Base-by-base conservation (phyloP, 2,113 vertebrate genomes). In the Candoia aspera region DNA sequence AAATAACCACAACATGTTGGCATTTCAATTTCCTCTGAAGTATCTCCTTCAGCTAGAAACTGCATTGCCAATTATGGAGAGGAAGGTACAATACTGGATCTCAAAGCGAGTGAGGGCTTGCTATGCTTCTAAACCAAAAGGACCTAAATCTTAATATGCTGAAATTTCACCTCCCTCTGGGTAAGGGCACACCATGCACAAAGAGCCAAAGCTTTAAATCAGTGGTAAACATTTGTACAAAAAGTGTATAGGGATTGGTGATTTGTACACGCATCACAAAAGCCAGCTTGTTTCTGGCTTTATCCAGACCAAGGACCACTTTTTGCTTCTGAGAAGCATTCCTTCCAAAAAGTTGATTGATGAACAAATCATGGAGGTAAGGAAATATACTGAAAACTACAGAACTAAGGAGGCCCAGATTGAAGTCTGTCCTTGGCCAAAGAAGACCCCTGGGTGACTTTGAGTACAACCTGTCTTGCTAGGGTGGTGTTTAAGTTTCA, bases 1-100 rank as follows among this genome's bases (percentile, higher is more conserved):
- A 87, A 87, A 87, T 87, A 87, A 55, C 60, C n/a, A 64, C 62
- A 55, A 73, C 55, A 87, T 21, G 60, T 55, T 53, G 37, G 84
- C 90, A 62, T 87, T 91, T 73, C 90, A 86, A 91, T 91, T 91
- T 91, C 6, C 84, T 87, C 60, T 55, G 90, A 91, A 91, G 59
- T 60, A 42, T 86, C 26, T 55, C 84, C 49, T 91, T 91, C 90
- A 42, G 49, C 55, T 68, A 37, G 60, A 73, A 91, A 55, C 55
- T 4, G 23, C 49, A 73, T 87, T 86, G 55, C 84, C n/a, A 37
- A 53, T 10, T 68, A 91, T 68, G 84, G 26, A 64, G 17, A 0
- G 4, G 46, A 94, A 94, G 46, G 84, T 12, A 23, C 49, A 86
- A 29, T 90, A 92, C 9, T 55, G 46, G 24, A 5, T 1, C 84